Conservation (phyloP, 2,113 vertebrate species). For the Oceanodroma tethys region DNA sequence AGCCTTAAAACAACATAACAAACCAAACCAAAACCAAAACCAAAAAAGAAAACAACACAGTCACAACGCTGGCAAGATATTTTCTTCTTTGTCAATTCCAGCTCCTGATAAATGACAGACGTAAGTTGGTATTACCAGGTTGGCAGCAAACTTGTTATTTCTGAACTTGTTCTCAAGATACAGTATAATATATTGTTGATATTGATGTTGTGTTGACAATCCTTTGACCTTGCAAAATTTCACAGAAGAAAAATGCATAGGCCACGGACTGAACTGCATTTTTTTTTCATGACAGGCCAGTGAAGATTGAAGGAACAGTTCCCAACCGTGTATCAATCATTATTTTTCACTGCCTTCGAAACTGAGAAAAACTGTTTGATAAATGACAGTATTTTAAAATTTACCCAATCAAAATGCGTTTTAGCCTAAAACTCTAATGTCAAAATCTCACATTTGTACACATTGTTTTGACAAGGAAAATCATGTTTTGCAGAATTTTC, state of each 20-base stretch:
- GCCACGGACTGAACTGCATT: background rate
- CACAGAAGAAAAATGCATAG: background rate
- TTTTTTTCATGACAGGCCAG: background rate
- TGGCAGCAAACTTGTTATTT: constrained; percentile 9
- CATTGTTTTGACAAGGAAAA: background rate
- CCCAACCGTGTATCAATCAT: background rate
- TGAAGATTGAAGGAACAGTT: background rate
- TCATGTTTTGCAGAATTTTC: background rate
- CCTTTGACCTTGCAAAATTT: constrained; percentile 23
- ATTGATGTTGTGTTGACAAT: constrained; percentile 23
- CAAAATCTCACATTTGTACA: background rate
- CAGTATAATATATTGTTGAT: background rate
- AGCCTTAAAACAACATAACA: background rate
- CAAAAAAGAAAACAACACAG: background rate
- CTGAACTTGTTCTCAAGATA: background rate
- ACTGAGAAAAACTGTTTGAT: background rate
- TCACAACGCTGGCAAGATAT: fast-evolving
- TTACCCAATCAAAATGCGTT: background rate
- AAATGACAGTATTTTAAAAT: background rate
- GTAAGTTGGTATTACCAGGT: background rate
- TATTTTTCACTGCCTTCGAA: background rate
- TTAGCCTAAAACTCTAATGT: background rate
- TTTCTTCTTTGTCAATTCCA: background rate
- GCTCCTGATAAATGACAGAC: background rate
- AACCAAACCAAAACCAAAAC: background rate